Percentiles rank a stretch among this genome's conserved stretches.
Conservation (phyloP, 2,888 invertebrate genomes). For the Apomyelois bistriatella region DNA sequence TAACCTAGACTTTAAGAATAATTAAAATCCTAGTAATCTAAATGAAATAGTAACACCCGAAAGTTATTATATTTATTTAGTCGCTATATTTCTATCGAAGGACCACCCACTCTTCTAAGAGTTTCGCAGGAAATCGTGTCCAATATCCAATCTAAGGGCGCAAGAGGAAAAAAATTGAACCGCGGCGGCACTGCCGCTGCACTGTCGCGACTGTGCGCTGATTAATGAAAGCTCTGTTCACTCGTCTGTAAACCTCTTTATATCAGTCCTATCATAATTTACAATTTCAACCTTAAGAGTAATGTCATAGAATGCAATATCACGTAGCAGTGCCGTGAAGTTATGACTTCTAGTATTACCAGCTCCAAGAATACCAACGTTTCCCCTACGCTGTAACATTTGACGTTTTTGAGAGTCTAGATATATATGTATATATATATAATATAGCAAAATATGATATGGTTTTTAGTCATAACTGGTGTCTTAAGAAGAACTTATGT, state of each 20-base stretch:
- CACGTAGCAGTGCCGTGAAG: not conserved
- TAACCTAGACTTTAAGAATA: no score
- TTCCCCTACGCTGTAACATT: constrained; percentile 77
- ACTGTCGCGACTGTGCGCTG: constrained; percentile 76
- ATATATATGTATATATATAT: constrained; percentile 48
- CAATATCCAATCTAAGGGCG: constrained; percentile 76
- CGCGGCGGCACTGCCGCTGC: constrained; percentile 72
- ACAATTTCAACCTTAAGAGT: constrained; percentile 19
- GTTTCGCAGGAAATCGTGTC: constrained; percentile 76
- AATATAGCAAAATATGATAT: constrained; percentile 70
- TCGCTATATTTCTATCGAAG: constrained; percentile 25
- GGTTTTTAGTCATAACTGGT: no score
- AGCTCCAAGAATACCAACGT: constrained; percentile 68
- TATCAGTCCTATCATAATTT: constrained; percentile 11
- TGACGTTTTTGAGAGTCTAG: constrained; percentile 75
- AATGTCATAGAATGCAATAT: constrained; percentile 18
- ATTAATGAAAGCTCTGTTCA: constrained; percentile 74
- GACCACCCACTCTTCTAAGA: constrained; percentile 68
- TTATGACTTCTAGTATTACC: constrained; percentile 25
- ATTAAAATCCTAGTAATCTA: no score
- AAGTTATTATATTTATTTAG: not conserved
- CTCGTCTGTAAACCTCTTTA: constrained; percentile 57
- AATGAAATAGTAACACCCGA: not conserved
- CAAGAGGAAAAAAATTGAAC: constrained; percentile 74
- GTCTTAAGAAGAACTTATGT: no score